Percentiles rank a stretch among this genome's conserved stretches.
These are phyloP conservation scores for Molossus molossus DNA, from an alignment of 2,797 vertebrate genomes.

Conservation along the genomic window DNA sequence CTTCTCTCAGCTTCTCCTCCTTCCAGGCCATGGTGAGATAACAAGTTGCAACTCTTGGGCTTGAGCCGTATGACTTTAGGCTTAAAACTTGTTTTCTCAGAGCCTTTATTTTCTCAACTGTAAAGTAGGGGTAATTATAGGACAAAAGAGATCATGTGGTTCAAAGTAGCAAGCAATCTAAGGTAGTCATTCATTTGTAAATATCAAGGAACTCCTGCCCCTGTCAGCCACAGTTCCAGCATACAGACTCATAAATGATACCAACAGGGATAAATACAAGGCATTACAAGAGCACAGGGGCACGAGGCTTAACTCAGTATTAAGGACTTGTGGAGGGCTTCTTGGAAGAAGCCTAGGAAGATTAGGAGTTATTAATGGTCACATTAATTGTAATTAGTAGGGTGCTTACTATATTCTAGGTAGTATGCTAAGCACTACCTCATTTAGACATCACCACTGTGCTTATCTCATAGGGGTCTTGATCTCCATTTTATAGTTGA, in stretches of 20 bases:
- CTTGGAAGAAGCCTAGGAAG: background rate
- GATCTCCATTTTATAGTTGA: background rate
- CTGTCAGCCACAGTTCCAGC: background rate
- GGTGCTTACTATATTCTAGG: background rate
- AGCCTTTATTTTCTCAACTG: background rate
- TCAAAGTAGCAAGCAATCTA: background rate
- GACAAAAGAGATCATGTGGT: background rate
- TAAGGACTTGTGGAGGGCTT: slow-evolving; percentile 21
- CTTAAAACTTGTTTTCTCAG: background rate
- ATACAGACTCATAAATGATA: background rate
- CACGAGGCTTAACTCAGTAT: background rate
- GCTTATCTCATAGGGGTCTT: background rate
- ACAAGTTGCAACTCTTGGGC: background rate
- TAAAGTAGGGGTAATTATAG: background rate
- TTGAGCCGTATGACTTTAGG: background rate
- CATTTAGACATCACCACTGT: background rate
- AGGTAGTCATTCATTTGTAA: background rate
- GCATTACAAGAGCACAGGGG: background rate
- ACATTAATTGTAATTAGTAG: background rate
- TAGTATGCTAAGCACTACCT: background rate
- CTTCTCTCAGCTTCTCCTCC: background rate
- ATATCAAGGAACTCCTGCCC: background rate
- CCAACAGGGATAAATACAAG: background rate
- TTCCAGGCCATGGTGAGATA: too few relatives aligned
- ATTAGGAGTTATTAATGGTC: background rate